Base-by-base conservation (phyloP, 2,113 vertebrate genomes). In the Bambusicola thoracicus region DNA sequence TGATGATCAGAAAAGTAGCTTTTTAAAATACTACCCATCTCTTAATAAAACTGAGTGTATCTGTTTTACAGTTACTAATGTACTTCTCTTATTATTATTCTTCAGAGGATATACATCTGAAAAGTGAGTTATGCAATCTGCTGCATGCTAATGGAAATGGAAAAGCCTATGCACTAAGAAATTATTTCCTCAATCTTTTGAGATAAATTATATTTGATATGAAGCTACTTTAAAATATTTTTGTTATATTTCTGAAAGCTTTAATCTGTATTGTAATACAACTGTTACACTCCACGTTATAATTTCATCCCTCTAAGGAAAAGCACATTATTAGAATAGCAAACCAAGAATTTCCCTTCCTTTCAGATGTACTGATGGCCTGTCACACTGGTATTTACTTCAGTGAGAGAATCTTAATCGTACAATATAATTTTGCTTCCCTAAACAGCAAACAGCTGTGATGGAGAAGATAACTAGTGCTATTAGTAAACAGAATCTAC, bases 171-270 rank as follows among this genome's bases (percentile, higher is more conserved):
- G 27, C 4, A 65, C 4, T 20, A 2, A 80, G 12, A 90, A 38
- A 77, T 46, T 59, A 76, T 79, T 84, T 95, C 22, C 48, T 87
- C 53, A 69, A 8, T 16, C 20, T 61, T 81, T 84, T 61, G 51
- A 78, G 56, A 90, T 75, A 72, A 94, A 86, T 81, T 66, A 66
- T 24, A 12, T 67, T 78, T 94, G 32, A 80, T 82, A 66, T 36
- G n/a, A 5, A 81, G 24, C 21, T 69, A 24, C 44, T 82, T 79
- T 66, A 46, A 25, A 58, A 14, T 29, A 74, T 29, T 69, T 88
- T 80, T 81, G 27, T 44, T 49, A 34, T 62, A 46, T 70, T 91
- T 89, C 59, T 55, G 30, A 74, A 91, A 68, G 30, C 9, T 68
- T 92, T 78, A 77, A 75, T 93, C 29, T 85, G 59, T 70, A 6